phyloP scores from a whole-genome alignment of 1,140 invertebrate species.

The Probaryconus sp. region DNA sequence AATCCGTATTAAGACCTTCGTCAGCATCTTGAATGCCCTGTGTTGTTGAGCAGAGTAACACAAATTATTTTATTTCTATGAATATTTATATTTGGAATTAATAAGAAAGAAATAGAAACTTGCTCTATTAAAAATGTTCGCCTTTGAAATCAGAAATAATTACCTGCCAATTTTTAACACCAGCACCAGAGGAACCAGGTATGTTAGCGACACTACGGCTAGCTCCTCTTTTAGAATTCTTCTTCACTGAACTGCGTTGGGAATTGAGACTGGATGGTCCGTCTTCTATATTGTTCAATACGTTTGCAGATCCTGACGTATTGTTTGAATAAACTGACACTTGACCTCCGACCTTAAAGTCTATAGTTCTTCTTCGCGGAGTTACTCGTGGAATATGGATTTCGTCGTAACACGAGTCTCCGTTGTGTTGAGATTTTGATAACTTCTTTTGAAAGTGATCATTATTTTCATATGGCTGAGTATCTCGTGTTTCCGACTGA shows the following conservation, averaged over 20 bases:
- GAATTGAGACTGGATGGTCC: constrained; percentile 65
- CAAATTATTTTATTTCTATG: constrained; percentile 4
- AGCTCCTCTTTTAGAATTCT: constrained; percentile 56
- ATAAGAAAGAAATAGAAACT: neutral
- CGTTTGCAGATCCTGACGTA: constrained; percentile 31
- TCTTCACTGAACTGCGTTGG: constrained; percentile 64
- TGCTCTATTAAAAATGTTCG: neutral
- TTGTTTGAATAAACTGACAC: constrained; percentile 61
- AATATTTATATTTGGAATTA: constrained; percentile 4
- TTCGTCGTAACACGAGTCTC: constrained; percentile 64
- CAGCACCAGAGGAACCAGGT: constrained; percentile 57
- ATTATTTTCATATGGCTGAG: constrained; percentile 65
- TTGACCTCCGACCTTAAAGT: constrained; percentile 71
- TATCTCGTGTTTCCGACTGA: constrained; percentile 43
- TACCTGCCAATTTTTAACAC: constrained; percentile 68
- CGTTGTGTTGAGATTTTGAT: constrained; percentile 27
- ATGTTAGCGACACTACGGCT: constrained; percentile 72
- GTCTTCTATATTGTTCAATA: constrained; percentile 53
- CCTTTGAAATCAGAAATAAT: constrained; percentile 19
- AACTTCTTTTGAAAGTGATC: constrained; percentile 64
- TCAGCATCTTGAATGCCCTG: constrained; percentile 68
- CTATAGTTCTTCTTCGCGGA: constrained; percentile 62
- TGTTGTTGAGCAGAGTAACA: neutral
- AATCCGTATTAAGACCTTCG: constrained; percentile 74
- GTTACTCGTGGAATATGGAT: constrained; percentile 72